Percentiles rank a stretch among this genome's conserved stretches.
Conservation (phyloP, 2,113 vertebrate species). For the Platichthys stellatus region DNA sequence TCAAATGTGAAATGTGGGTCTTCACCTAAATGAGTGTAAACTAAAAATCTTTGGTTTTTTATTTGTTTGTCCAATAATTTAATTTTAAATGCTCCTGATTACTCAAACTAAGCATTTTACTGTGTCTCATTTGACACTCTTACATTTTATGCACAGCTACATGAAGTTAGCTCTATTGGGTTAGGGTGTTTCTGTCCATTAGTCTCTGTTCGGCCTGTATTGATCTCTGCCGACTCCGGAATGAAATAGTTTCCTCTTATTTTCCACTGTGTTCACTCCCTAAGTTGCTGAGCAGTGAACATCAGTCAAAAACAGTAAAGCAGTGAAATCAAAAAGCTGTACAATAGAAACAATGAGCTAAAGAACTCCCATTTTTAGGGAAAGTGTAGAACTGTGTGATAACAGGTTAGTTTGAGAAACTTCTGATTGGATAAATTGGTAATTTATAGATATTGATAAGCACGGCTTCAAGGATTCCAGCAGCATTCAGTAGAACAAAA, state of each 20-base stretch:
- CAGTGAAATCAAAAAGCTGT: too few relatives aligned
- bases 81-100: too few relatives aligned
- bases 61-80: too few relatives aligned
- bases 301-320: neutral
- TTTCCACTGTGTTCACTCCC: too few relatives aligned
- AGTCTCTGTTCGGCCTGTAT: neutral
- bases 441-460: neutral
- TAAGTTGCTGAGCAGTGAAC: neutral
- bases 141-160: neutral
- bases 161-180: neutral
- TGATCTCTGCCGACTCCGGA: neutral
- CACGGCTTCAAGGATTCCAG: neutral
- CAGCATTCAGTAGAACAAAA: too few relatives aligned
- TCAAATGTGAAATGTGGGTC: too few relatives aligned
- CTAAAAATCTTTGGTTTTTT: too few relatives aligned
- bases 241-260: too few relatives aligned
- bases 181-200: neutral
- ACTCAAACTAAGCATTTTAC: too few relatives aligned
- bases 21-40: too few relatives aligned
- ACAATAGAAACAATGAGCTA: too few relatives aligned
- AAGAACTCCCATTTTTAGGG: neutral
- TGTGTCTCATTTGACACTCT: neutral
- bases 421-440: neutral
- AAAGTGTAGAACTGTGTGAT: neutral
- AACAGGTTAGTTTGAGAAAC: neutral